A percentile compares a stretch with the other conserved stretches of the same genome.
Conservation (phyloP, 2,888 invertebrate species). For the Flabesymbios commensalis region DNA sequence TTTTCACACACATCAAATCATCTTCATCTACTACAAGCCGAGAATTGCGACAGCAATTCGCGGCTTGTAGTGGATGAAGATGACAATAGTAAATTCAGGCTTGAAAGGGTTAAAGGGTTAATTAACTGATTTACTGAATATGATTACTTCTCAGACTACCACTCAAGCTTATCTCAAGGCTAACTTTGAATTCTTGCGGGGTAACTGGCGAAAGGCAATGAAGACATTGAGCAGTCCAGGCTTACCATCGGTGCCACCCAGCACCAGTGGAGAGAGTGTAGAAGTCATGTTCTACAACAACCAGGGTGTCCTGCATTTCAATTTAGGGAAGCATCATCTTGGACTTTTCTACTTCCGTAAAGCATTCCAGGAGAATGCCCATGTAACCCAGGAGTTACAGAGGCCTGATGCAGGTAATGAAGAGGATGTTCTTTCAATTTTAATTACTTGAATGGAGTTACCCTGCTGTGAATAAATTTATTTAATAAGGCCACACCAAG, state of each 20-base stretch:
- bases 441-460: background rate
- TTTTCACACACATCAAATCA: too few relatives aligned
- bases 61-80: too few relatives aligned
- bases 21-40: too few relatives aligned
- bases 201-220: slow-evolving; percentile 70
- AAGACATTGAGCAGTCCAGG: slow-evolving; percentile 64
- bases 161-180: slow-evolving; percentile 70
- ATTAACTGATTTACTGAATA: background rate
- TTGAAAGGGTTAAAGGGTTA: too few relatives aligned
- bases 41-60: too few relatives aligned
- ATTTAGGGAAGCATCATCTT: slow-evolving; percentile 79
- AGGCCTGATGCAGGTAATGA: background rate
- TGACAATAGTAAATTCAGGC: too few relatives aligned
- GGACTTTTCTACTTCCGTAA: slow-evolving; percentile 79
- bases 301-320: slow-evolving; percentile 75
- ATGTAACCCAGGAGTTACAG: background rate
- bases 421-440: background rate
- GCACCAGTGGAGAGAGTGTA: slow-evolving; percentile 67
- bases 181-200: slow-evolving; percentile 70
- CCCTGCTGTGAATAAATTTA: too few relatives aligned
- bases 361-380: slow-evolving; percentile 70
- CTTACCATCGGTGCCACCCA: slow-evolving; percentile 8
- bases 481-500: too few relatives aligned
- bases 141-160: too few relatives aligned
- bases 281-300: slow-evolving; percentile 77